These are phyloP conservation scores for Microcebus murinus DNA, from an alignment of 2,113 vertebrate genomes.

Conservation along the genomic window DNA sequence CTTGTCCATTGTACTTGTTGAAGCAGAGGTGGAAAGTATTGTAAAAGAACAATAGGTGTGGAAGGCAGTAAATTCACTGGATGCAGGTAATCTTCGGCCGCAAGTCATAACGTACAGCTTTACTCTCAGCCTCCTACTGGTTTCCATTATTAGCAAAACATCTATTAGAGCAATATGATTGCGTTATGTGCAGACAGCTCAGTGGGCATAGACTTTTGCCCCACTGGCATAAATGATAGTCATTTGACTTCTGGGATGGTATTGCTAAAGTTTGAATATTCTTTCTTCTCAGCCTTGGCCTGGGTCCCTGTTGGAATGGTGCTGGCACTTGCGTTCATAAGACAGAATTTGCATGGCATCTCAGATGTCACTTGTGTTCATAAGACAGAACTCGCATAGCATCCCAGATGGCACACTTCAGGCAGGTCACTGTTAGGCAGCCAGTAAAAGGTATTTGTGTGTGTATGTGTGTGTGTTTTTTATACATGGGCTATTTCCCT, in stretches of 20 bases:
- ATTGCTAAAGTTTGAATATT: slow-evolving; percentile 73
- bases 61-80: slow-evolving; percentile 78
- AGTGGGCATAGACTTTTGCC: slow-evolving; percentile 62
- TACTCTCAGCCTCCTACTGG: slow-evolving; percentile 78
- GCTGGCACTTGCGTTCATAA: slow-evolving; percentile 6
- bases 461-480: background rate
- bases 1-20: slow-evolving; percentile 59
- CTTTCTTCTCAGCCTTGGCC: slow-evolving; percentile 72
- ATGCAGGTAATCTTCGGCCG: slow-evolving; percentile 79
- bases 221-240: slow-evolving; percentile 79
- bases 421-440: background rate
- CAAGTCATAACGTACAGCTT: slow-evolving; percentile 80
- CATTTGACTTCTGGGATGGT: slow-evolving; percentile 76
- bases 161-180: slow-evolving; percentile 78
- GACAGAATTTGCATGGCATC: slow-evolving; percentile 38
- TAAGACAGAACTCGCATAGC: slow-evolving; percentile 38
- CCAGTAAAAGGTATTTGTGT: background rate
- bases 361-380: slow-evolving; percentile 8
- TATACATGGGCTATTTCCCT: background rate
- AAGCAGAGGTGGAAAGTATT: slow-evolving; percentile 71
- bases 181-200: slow-evolving; percentile 77
- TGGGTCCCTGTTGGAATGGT: slow-evolving; percentile 53
- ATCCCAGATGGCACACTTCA: background rate
- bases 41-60: slow-evolving; percentile 68
- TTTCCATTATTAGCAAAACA: slow-evolving; percentile 82